Evolutionary conservation across 1,140 invertebrate species (phyloP), one percentile per base, ranked within the genome.

Genomic region (Neodiprion pinetum): DNA sequence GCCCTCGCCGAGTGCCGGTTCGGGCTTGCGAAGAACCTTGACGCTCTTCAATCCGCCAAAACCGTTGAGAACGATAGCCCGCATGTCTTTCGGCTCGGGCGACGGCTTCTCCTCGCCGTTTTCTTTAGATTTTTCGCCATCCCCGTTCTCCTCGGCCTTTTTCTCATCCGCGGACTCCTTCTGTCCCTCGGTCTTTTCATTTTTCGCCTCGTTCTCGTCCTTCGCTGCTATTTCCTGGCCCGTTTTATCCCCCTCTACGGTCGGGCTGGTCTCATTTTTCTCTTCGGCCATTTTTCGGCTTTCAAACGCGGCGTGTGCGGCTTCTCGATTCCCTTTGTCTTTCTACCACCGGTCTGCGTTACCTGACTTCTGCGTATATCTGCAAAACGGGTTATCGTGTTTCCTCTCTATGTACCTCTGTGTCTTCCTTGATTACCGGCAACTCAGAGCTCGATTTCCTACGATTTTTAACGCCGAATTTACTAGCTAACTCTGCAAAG

Each of bases 21-120:
- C 94, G 12, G 94, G 93, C 84, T 94, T 95, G 86, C 92, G 94
- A 79, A 93, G 90, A 71, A 94, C 92, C 88, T 96, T 96, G 80
- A 96, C 92, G 85, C 93, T 93, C 86, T 96, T 96, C 70, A 96
- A 90, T 47, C 95, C 95, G 40, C 95, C 96, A 87, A 96, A 96
- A 80, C 94, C 93, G 71, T 93, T 94, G 73, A 96, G 90, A 76
- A 96, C 93, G 76, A 97, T 92, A 76, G 93, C 93, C 87, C 93
- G 91, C 94, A 96, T 95, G 88, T 96, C 94, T 87, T 95, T 94
- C 74, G 92, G 91, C 78, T 91, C 89, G 73, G 87, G 84, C 72
- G 91, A 91, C 77, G 89, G 87, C 78, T 90, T 91, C 80, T 92
- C 90, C 75, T 91, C 90, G 74, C 90, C 90, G 80, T 90, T 88